These are phyloP conservation scores for Podarcis siculus DNA, from an alignment of 2,797 vertebrate species.

Conservation along the genomic window DNA sequence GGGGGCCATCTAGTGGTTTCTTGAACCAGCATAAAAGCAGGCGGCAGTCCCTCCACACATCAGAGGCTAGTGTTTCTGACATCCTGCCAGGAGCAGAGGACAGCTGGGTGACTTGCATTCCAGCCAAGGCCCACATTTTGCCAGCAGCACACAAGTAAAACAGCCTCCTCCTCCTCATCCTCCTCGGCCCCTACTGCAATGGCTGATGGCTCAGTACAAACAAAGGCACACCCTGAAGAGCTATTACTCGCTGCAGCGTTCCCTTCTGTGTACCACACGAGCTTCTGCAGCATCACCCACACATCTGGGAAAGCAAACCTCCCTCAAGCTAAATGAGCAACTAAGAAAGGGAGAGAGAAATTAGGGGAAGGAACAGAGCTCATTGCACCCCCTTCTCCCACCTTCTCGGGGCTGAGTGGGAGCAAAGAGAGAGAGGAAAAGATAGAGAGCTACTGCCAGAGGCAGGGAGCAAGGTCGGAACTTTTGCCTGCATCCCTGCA, in stretches of 20 bases:
- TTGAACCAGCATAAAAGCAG: neutral
- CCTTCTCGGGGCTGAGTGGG: fast-evolving
- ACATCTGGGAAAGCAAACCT: slow-evolving; percentile 18
- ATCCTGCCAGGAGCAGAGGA: slow-evolving; percentile 20
- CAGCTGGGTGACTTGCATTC: slow-evolving; percentile 55
- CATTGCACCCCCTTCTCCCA: fast-evolving
- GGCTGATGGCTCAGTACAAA: slow-evolving; percentile 49
- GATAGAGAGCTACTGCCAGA: neutral
- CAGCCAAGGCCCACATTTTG: slow-evolving; percentile 43
- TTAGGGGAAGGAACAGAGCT: neutral
- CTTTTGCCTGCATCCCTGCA: neutral
- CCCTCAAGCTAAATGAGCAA: slow-evolving; percentile 19
- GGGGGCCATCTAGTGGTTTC: slow-evolving; percentile 29
- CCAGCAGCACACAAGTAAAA: slow-evolving; percentile 44
- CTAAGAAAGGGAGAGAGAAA: slow-evolving; percentile 32
- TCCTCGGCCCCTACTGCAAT: slow-evolving; percentile 17
- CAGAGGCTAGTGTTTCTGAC: slow-evolving; percentile 20
- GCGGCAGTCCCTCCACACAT: neutral
- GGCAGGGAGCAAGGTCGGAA: neutral
- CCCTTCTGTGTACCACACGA: neutral
- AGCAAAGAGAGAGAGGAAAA: fast-evolving
- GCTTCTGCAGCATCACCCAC: neutral
- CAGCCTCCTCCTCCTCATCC: slow-evolving; percentile 4
- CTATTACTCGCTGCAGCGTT: slow-evolving; percentile 12
- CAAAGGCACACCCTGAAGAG: neutral